Base-by-base conservation (phyloP, 2,797 vertebrate genomes). In the Tragopan temminckii region DNA sequence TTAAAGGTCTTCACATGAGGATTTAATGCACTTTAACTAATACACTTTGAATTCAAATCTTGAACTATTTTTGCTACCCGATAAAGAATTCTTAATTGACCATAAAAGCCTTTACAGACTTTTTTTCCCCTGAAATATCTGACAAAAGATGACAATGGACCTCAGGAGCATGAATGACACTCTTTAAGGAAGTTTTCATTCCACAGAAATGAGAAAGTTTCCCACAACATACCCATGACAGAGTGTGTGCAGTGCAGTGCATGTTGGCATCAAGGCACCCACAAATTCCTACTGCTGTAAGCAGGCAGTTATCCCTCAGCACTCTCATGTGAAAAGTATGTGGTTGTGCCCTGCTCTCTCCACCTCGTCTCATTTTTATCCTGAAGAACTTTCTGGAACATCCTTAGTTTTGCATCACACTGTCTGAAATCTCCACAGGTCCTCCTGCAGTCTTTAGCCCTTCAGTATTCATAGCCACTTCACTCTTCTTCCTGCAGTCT, bases 21-120 rank as follows among this genome's bases (percentile, higher is more conserved):
- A 80, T 81, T 86, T 70, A 75, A n/a, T 70, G 74, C 18, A 87
- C 40, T 90, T 93, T 58, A 74, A 57, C 27, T 72, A 81, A 88
- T 42, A 53, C 7, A 40, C 11, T 80, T 85, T 78, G 63, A 89
- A 83, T 81, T 89, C n/a, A 70, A 18, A 75, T 71, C 31, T 92
- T 67, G 67, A 80, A 94, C 77, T 80, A 88, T 84, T 92, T 79
- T 52, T 15, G 40, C 66, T 83, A 80, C 11, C 25, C 45, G 27
- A 33, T 53, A 93, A 59, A 79, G 21, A 88, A 17, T 25, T 29
- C 20, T 70, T 90, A 83, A 88, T 43, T 80, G 29, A 35, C 40
- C 29, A 45, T 80, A 85, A 82, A 92, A 85, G 12, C 20, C 12
- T 87, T 82, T 64, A 71, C 75, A 80, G 19, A 3, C 10, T 27